phyloP scores from a whole-genome alignment of 2,888 invertebrate genomes.

The Plemyria rubiginata region DNA sequence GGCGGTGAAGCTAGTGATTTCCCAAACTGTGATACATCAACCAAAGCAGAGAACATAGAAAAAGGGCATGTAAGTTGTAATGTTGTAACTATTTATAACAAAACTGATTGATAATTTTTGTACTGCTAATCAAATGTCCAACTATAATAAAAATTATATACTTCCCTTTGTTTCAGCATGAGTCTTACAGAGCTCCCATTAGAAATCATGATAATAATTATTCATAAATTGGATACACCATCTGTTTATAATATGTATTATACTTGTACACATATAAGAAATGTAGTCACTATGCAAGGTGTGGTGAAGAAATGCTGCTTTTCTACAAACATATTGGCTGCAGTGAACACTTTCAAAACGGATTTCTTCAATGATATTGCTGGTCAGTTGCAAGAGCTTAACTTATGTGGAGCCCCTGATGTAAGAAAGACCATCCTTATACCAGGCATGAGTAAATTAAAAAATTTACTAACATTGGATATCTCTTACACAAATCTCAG shows the following conservation, averaged over 20 bases:
- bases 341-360: conserved; percentile 56
- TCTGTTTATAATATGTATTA: conserved; percentile 57
- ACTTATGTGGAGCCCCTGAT: conserved; percentile 62
- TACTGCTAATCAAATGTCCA: too few species aligned
- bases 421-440: conserved; percentile 57
- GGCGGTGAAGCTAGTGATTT: not conserved
- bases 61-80: conserved; percentile 6
- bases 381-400: conserved; percentile 55
- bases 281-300: conserved; percentile 52
- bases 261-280: conserved; percentile 52
- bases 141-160: too few species aligned
- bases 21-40: conserved; percentile 15
- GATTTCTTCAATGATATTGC: conserved; percentile 62
- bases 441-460: conserved; percentile 56
- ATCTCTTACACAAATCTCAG: conserved; percentile 66
- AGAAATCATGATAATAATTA: conserved; percentile 68
- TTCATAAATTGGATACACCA: conserved; percentile 57
- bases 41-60: conserved; percentile 11
- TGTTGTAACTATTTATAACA: too few species aligned
- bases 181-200: conserved; percentile 57
- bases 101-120: too few species aligned
- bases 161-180: conserved; percentile 44
- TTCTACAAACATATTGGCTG: conserved; percentile 58
- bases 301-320: conserved; percentile 57
- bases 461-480: conserved; percentile 60